Evolutionary conservation across 2,113 vertebrate genomes (phyloP).

Genomic region (Progne subis): DNA sequence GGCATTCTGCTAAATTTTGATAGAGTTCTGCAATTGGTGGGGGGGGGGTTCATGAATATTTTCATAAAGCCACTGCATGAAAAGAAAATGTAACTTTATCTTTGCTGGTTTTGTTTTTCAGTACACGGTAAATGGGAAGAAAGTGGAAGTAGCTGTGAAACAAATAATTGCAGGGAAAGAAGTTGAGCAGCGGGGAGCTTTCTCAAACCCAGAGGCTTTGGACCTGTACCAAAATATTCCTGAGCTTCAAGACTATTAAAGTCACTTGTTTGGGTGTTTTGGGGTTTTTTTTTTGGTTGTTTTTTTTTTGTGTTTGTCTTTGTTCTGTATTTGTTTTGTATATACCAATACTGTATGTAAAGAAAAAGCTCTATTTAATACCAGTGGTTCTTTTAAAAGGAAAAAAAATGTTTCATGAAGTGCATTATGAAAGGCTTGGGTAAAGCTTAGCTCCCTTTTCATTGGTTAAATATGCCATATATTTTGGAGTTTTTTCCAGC

Average conservation of each 20-base stretch:
- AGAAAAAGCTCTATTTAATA: slow-evolving; percentile 45
- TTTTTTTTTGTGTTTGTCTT: not conserved
- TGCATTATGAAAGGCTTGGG: slow-evolving; percentile 22
- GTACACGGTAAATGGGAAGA: slow-evolving; percentile 97
- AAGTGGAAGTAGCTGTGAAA: slow-evolving; percentile 96
- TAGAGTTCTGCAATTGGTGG: not conserved
- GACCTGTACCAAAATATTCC: slow-evolving; percentile 92
- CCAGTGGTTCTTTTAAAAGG: slow-evolving; percentile 2
- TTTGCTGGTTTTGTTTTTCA: slow-evolving; percentile 53
- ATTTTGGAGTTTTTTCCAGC: not conserved
- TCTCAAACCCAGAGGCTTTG: slow-evolving; percentile 92
- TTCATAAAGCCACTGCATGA: not conserved
- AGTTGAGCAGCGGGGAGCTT: slow-evolving; percentile 85
- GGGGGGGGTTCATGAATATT: not conserved
- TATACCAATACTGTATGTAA: slow-evolving; percentile 38
- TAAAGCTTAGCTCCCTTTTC: not conserved
- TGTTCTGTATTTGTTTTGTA: not conserved
- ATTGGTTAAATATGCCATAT: not conserved
- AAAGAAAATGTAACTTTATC: not conserved
- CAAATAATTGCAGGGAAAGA: slow-evolving; percentile 89
- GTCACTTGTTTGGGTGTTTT: not conserved
- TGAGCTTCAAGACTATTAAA: slow-evolving; percentile 90
- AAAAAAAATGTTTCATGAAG: slow-evolving; percentile 9
- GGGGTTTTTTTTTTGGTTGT: not conserved
- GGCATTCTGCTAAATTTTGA: not conserved